Base-by-base conservation (phyloP, 2,113 vertebrate genomes). In the Aleadryas rufinucha region DNA sequence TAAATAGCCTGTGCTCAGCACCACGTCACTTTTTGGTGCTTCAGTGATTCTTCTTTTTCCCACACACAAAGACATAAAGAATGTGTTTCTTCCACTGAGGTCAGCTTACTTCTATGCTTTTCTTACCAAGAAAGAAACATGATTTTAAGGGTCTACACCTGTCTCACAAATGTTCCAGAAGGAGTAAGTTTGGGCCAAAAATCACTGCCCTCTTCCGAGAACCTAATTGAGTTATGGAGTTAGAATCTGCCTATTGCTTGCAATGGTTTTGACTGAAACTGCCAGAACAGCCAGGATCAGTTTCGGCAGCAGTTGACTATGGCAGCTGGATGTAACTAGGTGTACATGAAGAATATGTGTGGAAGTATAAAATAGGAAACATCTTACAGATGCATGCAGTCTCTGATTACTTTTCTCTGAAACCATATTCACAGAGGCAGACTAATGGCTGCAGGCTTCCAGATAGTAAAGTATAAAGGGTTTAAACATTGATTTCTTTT, bases 1-100 rank as follows among this genome's bases (percentile, higher is more conserved):
- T 83, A 79, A 96, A 97, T 65, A 96, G 66, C 42, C 54, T 83
- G 23, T 86, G 68, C 69, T 89, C 47, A 77, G 70, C 70, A 83
- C 45, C 80, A 50, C 66, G 74, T 74, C 68, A 63, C 33, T 85
- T 82, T 93, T 69, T 74, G 45, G 53, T 74, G 50, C 59, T 91
- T 80, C 59, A 87, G 21, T 80, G 63, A 80, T 87, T 94, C 33
- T 61, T 87, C 31, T 65, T 35, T 50, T 70, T 41, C n/a, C 19
- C 37, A 3, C 19, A 10, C 19, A 17, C 19, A 28, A 3, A 20
- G 15, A 28, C 3, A 53, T 24, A 6, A 89, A 72, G 47, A 59
- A 91, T 72, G 70, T 72, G 10, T 79, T 95, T 79, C 72, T 84
- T 88, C 23, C 64, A 71, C 33, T 71, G 56, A 91, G 47, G 44